Percentiles rank a stretch among this genome's conserved stretches.
phyloP scores from a whole-genome alignment of 2,888 invertebrate genomes.

The Rhyacophila evoluta region DNA sequence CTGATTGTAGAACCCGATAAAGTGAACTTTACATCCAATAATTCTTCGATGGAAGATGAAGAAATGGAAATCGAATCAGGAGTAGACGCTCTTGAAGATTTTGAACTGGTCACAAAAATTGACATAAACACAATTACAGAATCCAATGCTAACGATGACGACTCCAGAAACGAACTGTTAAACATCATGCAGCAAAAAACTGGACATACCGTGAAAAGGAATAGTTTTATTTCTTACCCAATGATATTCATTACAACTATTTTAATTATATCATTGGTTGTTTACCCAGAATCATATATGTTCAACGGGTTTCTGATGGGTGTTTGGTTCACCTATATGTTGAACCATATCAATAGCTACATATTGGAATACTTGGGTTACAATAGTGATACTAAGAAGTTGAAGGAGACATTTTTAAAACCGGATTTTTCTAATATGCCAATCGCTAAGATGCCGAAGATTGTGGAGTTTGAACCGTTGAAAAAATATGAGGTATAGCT shows the following conservation, averaged over 20 bases:
- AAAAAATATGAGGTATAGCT: slow-evolving; percentile 70
- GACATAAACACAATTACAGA: background rate
- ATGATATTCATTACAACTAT: slow-evolving; percentile 35
- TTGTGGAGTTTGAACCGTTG: slow-evolving; percentile 73
- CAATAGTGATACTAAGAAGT: slow-evolving; percentile 56
- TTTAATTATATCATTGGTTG: slow-evolving; percentile 30
- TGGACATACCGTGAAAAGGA: background rate
- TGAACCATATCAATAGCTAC: slow-evolving; percentile 62
- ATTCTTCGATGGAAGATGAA: background rate
- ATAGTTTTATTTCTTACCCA: slow-evolving; percentile 35
- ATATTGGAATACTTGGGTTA: slow-evolving; percentile 64
- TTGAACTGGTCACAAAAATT: slow-evolving; percentile 39
- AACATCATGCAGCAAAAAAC: background rate
- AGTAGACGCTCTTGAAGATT: slow-evolving; percentile 67
- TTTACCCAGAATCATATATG: slow-evolving; percentile 63
- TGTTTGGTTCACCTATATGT: slow-evolving; percentile 63
- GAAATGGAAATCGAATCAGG: slow-evolving; percentile 67
- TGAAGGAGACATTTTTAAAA: slow-evolving; percentile 23
- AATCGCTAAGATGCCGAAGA: slow-evolving; percentile 73
- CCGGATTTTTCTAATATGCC: slow-evolving; percentile 54
- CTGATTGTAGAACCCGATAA: background rate
- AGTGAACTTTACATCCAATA: background rate
- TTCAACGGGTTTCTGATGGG: slow-evolving; percentile 68
- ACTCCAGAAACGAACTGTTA: slow-evolving; percentile 5
- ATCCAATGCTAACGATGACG: background rate